Percentiles rank a stretch among this genome's conserved stretches.
These are phyloP conservation scores for Geococcyx californianus DNA, from an alignment of 2,113 vertebrate genomes.

Conservation along the genomic window DNA sequence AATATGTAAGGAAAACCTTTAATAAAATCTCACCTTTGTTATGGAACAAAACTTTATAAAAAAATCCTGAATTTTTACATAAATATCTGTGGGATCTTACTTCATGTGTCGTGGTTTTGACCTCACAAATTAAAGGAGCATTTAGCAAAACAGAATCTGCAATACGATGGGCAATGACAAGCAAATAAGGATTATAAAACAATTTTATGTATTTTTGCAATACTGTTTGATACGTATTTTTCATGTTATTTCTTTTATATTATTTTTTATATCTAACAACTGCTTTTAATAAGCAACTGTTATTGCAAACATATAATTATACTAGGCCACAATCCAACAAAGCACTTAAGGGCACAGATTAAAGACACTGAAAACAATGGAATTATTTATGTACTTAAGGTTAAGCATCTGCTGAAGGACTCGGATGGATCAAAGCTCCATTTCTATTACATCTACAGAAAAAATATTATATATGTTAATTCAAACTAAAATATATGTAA, in stretches of 20 bases:
- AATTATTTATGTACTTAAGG: slow-evolving; percentile 66
- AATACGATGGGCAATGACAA: neutral
- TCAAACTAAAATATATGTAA: slow-evolving; percentile 61
- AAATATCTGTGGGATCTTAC: neutral
- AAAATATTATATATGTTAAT: slow-evolving; percentile 66
- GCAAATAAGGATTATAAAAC: neutral
- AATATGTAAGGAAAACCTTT: neutral
- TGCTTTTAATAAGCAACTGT: slow-evolving; percentile 66
- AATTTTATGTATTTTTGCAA: neutral
- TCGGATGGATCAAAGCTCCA: slow-evolving; percentile 48
- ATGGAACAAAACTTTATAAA: accelerated
- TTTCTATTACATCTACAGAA: slow-evolving; percentile 41
- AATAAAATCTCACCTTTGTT: neutral
- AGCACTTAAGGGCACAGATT: slow-evolving; percentile 67
- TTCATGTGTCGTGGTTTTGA: neutral
- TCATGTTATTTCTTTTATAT: slow-evolving; percentile 45
- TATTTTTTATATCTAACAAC: slow-evolving; percentile 65
- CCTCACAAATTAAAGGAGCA: neutral
- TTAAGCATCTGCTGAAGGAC: slow-evolving; percentile 71
- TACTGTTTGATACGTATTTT: slow-evolving; percentile 14
- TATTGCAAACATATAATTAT: slow-evolving; percentile 69
- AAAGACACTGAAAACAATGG: slow-evolving; percentile 71
- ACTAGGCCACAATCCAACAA: slow-evolving; percentile 68
- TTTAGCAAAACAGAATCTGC: neutral
- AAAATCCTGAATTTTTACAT: neutral